Conservation (phyloP, 1,140 invertebrate genomes). For the Drosophila lini region DNA sequence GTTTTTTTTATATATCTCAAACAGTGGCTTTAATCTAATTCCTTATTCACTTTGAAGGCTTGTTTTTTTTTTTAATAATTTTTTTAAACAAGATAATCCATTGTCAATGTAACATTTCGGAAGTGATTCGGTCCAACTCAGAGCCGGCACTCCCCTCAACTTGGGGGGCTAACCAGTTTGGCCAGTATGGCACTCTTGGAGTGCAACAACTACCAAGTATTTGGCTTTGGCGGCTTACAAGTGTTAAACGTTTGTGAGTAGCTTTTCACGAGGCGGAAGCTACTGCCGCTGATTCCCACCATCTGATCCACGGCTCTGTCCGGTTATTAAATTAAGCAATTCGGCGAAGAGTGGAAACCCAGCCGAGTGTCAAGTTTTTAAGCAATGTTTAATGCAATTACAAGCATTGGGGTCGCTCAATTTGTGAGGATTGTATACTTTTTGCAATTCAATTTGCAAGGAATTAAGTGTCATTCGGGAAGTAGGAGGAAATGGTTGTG, state of each 20-base stretch:
- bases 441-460: slow-evolving; percentile 56
- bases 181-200: slow-evolving; percentile 25
- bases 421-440: slow-evolving; percentile 25
- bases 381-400: slow-evolving; percentile 49
- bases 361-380: slow-evolving; percentile 56
- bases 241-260: slow-evolving; percentile 56
- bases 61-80: too few species aligned
- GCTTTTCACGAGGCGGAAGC: slow-evolving; percentile 68
- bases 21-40: neutral
- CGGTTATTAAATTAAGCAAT: slow-evolving; percentile 63
- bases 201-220: slow-evolving; percentile 14
- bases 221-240: slow-evolving; percentile 44
- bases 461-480: slow-evolving; percentile 22
- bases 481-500: slow-evolving; percentile 7
- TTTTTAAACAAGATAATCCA: slow-evolving; percentile 22
- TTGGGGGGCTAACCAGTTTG: slow-evolving; percentile 36
- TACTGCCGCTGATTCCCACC: slow-evolving; percentile 28
- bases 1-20: neutral
- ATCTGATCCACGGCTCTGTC: slow-evolving; percentile 29
- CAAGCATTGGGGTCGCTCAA: slow-evolving; percentile 33
- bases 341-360: slow-evolving; percentile 20
- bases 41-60: neutral
- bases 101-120: slow-evolving; percentile 58
- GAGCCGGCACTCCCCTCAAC: slow-evolving; percentile 9
- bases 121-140: slow-evolving; percentile 29